phyloP scores from a whole-genome alignment of 2,888 invertebrate species.

The Carpatolechia fugitivella region DNA sequence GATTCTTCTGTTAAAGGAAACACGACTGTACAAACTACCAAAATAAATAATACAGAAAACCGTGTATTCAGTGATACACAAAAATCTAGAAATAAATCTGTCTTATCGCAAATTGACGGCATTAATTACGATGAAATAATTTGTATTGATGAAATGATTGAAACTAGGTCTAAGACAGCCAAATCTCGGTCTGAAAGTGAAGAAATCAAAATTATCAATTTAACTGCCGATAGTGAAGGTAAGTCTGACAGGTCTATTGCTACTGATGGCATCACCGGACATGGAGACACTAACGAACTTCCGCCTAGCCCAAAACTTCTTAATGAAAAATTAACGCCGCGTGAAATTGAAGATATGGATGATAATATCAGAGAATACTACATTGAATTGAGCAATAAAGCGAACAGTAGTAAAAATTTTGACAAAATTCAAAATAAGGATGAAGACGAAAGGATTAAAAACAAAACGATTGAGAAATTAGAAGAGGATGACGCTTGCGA shows the following conservation, averaged over 20 bases:
- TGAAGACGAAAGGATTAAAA: not conserved
- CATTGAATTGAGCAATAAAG: slow-evolving; percentile 35
- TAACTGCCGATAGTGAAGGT: slow-evolving; percentile 19
- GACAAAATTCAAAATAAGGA: not conserved
- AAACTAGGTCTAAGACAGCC: slow-evolving; percentile 4
- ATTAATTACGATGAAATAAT: slow-evolving; percentile 10
- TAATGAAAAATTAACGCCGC: slow-evolving; percentile 33
- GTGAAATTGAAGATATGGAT: slow-evolving; percentile 45
- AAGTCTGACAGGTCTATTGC: slow-evolving; percentile 45
- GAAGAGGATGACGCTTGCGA: not conserved
- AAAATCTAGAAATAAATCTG: not conserved
- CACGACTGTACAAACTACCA: not conserved
- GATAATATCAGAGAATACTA: slow-evolving; percentile 44
- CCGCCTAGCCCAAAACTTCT: slow-evolving; percentile 45
- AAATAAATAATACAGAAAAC: not conserved
- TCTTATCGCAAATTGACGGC: not conserved
- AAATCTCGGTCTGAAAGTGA: not conserved
- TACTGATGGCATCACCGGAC: slow-evolving; percentile 55
- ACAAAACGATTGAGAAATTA: not conserved
- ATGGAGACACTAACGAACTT: slow-evolving; percentile 48
- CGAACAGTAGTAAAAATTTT: not conserved
- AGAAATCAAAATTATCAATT: slow-evolving; percentile 2
- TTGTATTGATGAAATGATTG: not conserved
- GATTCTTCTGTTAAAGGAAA: not conserved
- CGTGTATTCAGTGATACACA: not conserved